phyloP scores from a whole-genome alignment of 2,888 invertebrate species.

The Nudaria mundana region DNA sequence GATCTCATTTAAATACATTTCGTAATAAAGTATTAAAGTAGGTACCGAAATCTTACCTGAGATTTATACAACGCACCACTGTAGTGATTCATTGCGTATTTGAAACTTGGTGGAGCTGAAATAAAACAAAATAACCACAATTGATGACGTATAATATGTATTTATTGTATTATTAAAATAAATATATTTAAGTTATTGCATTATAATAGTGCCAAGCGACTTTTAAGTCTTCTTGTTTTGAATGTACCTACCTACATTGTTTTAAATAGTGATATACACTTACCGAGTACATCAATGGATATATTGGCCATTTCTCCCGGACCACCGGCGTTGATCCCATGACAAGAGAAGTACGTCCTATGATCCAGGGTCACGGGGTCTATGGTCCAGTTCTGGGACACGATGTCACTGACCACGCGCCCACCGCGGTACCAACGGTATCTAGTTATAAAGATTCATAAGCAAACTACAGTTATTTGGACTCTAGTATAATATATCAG shows the following conservation, averaged over 20 bases:
- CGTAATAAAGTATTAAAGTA: too few relatives aligned
- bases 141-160: not conserved
- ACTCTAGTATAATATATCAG: too few relatives aligned
- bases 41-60: slow-evolving; percentile 46
- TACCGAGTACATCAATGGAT: slow-evolving; percentile 82
- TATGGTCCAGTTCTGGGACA: slow-evolving; percentile 88
- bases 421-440: slow-evolving; percentile 92
- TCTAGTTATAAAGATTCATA: too few relatives aligned
- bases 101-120: slow-evolving; percentile 93
- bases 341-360: slow-evolving; percentile 94
- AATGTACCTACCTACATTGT: too few relatives aligned
- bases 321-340: slow-evolving; percentile 92
- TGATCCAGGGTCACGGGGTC: slow-evolving; percentile 92
- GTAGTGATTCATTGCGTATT: slow-evolving; percentile 90
- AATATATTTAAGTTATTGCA: too few relatives aligned
- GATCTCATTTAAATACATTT: too few relatives aligned
- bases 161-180: too few relatives aligned
- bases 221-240: too few relatives aligned
- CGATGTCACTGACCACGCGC: slow-evolving; percentile 87
- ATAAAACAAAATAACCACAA: slow-evolving; percentile 23
- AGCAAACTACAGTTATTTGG: too few relatives aligned
- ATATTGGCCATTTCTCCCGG: slow-evolving; percentile 81
- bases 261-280: too few relatives aligned
- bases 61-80: slow-evolving; percentile 90
- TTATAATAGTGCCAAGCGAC: too few relatives aligned